A percentile compares a stretch with the other conserved stretches of the same genome.
These are phyloP conservation scores for Echinops telfairi DNA, from an alignment of 2,113 vertebrate genomes.

Conservation along the genomic window DNA sequence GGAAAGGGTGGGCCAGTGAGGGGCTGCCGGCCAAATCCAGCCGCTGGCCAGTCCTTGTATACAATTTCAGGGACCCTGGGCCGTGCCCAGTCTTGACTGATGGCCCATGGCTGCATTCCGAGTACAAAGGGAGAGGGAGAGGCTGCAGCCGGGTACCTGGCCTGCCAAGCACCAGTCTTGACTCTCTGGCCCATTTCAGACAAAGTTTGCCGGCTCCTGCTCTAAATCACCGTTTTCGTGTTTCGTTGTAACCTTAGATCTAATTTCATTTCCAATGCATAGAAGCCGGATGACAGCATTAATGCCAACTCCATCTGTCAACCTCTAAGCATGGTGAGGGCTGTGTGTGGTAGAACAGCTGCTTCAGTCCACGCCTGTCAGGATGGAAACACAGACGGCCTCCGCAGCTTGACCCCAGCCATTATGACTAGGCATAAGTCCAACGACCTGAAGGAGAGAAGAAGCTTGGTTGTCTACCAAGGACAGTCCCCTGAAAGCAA, in stretches of 20 bases:
- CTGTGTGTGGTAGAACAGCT: too few relatives aligned
- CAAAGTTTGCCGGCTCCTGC: background rate
- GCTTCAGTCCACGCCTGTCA: too few relatives aligned
- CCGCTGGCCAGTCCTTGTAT: background rate
- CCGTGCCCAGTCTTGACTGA: rapidly evolving
- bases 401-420: too few relatives aligned
- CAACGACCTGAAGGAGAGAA: background rate
- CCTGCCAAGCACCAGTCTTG: background rate
- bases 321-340: too few relatives aligned
- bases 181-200: background rate
- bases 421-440: too few relatives aligned
- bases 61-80: background rate
- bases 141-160: too few relatives aligned
- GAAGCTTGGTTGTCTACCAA: background rate
- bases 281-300: too few relatives aligned
- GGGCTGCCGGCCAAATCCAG: background rate
- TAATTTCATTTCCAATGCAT: background rate
- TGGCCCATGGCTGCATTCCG: background rate
- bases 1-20: background rate
- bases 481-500: slow-evolving; percentile 35
- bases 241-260: background rate
- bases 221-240: background rate
- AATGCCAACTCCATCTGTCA: too few relatives aligned
- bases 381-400: too few relatives aligned
- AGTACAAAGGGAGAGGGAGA: background rate